phyloP scores from a whole-genome alignment of 2,888 invertebrate species.

The Dynastes tityus region DNA sequence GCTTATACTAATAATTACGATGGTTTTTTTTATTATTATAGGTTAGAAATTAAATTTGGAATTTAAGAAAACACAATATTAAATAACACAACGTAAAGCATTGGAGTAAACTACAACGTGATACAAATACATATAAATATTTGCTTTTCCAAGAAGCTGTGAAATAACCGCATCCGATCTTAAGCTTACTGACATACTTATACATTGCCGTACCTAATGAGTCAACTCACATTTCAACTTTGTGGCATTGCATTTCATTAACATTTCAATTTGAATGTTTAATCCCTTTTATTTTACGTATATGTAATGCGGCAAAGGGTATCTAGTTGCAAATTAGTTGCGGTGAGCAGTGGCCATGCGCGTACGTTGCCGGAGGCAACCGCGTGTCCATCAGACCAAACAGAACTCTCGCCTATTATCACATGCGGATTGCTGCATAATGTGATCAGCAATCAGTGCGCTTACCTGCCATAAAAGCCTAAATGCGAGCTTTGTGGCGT shows the following conservation, averaged over 20 bases:
- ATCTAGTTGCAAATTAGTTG: conserved; percentile 53
- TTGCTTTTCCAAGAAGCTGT: too few species aligned
- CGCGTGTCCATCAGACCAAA: conserved; percentile 60
- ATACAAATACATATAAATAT: too few species aligned
- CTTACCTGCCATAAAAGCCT: conserved; percentile 63
- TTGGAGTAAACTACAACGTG: too few species aligned
- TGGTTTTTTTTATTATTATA: too few species aligned
- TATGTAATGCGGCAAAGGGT: conserved; percentile 31
- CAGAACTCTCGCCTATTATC: conserved; percentile 63
- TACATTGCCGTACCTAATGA: neutral
- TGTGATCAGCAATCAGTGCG: conserved; percentile 63
- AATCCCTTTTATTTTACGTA: conserved; percentile 41
- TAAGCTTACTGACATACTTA: neutral
- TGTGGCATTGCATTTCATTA: conserved; percentile 32
- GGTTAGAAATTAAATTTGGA: too few species aligned
- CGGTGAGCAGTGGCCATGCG: conserved; percentile 53
- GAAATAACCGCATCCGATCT: too few species aligned
- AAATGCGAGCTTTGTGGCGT: conserved; percentile 62
- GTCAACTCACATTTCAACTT: conserved; percentile 2
- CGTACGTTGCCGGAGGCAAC: conserved; percentile 51
- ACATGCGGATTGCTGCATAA: conserved; percentile 63
- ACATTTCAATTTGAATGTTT: conserved; percentile 47
- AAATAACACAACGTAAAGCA: too few species aligned
- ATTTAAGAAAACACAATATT: too few species aligned
- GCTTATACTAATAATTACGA: too few species aligned